A percentile compares a stretch with the other conserved stretches of the same genome.
These are phyloP conservation scores for Zelostemma sp. DNA, from an alignment of 1,140 invertebrate species.

Conservation along the genomic window DNA sequence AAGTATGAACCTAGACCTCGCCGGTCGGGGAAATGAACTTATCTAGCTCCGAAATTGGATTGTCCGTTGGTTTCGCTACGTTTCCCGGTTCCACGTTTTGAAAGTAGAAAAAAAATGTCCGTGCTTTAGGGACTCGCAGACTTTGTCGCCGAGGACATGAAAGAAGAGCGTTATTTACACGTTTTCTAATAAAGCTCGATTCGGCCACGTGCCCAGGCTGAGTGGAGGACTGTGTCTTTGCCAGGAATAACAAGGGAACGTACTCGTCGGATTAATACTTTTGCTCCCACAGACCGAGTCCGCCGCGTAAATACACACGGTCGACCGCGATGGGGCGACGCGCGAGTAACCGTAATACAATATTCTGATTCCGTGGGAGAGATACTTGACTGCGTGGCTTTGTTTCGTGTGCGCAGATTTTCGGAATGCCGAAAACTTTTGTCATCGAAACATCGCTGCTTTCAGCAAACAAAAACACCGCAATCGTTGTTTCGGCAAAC, in stretches of 20 bases:
- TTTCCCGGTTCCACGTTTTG: background rate
- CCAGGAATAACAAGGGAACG: conserved; percentile 66
- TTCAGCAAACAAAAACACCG: too few species aligned
- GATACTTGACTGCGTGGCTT: conserved; percentile 42
- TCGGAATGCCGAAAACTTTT: too few species aligned
- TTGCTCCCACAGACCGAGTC: conserved; percentile 51
- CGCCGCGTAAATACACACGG: conserved; percentile 47
- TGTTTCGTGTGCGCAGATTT: background rate
- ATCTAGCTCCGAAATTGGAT: conserved; percentile 57
- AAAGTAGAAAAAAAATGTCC: too few species aligned
- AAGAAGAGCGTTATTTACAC: conserved; percentile 57
- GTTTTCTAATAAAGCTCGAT: conserved; percentile 68
- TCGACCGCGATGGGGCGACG: conserved; percentile 33
- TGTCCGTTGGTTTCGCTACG: conserved; percentile 51
- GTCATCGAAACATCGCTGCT: too few species aligned
- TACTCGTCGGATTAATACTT: conserved; percentile 60
- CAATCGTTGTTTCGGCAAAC: too few species aligned
- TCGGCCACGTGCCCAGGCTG: conserved; percentile 57
- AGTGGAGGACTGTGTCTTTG: conserved; percentile 59
- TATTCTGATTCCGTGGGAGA: conserved; percentile 49
- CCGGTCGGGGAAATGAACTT: conserved; percentile 61
- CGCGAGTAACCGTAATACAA: conserved; percentile 47
- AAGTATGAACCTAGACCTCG: conserved; percentile 53
- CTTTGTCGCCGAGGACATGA: background rate
- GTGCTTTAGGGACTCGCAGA: too few species aligned